phyloP scores from a whole-genome alignment of 2,113 vertebrate species.

The Cyprinodon brontotheroides region DNA sequence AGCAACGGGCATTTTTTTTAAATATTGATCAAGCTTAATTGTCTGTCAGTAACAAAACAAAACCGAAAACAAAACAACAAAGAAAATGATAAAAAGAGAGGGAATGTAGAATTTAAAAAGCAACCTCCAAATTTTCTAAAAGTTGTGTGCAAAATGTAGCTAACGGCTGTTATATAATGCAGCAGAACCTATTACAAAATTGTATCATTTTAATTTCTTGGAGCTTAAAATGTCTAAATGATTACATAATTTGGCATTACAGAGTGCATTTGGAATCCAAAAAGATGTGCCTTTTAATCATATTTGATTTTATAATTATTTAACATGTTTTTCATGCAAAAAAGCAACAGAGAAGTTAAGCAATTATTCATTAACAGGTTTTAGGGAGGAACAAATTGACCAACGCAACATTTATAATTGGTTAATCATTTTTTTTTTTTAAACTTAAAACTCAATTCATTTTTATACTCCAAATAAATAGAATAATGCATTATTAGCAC shows the following conservation, averaged over 20 bases:
- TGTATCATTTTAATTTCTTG: no score
- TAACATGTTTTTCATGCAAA: background rate
- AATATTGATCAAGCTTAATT: no score
- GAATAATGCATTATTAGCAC: background rate
- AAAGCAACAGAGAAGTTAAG: background rate
- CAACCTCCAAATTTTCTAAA: no score
- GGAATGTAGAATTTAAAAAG: no score
- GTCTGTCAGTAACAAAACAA: no score
- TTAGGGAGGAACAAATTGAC: background rate
- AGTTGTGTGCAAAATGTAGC: no score
- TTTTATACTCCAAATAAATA: background rate
- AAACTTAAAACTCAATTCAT: conserved; percentile 5
- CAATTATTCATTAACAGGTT: background rate
- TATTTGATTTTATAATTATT: background rate
- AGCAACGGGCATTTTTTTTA: no score
- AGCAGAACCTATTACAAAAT: no score
- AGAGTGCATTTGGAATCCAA: background rate
- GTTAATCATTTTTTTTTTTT: background rate
- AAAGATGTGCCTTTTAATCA: background rate
- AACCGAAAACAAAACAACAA: no score
- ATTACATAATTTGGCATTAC: no score
- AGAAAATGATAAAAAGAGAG: no score
- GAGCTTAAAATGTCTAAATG: background rate
- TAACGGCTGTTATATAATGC: no score
- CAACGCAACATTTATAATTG: background rate